phyloP scores from a whole-genome alignment of 2,113 vertebrate genomes.

The Entelurus aequoreus region DNA sequence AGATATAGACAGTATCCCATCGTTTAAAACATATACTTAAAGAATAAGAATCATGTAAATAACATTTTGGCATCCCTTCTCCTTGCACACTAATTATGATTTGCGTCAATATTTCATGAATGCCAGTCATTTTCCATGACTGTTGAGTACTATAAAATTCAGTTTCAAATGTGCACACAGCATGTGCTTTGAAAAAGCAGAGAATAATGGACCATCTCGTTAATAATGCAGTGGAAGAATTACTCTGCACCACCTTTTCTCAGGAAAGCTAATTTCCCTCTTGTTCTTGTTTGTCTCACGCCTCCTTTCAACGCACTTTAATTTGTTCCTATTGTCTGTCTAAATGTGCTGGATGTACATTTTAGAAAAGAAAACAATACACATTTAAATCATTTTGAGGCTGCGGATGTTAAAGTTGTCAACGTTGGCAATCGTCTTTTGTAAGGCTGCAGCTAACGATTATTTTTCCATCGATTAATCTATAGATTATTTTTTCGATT shows the following conservation, averaged over 20 bases:
- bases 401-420: constrained; percentile 2
- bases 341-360: constrained; percentile 15
- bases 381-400: background rate
- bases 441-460: no score
- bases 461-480: no score
- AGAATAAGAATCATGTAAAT: no score
- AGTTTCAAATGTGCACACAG: constrained; percentile 12
- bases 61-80: no score
- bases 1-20: no score
- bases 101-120: no score
- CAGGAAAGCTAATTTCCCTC: constrained; percentile 32
- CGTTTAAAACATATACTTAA: no score
- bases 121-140: no score
- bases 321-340: constrained; percentile 33
- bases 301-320: constrained; percentile 32
- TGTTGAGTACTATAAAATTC: background rate
- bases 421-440: background rate
- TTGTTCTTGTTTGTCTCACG: background rate
- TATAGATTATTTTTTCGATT: no score
- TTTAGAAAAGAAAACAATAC: background rate
- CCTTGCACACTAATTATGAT: no score
- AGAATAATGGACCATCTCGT: constrained; percentile 46
- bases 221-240: constrained; percentile 50
- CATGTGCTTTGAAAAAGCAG: background rate
- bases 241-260: constrained; percentile 40